Conservation (phyloP, 2,888 invertebrate species). For the Mimas tiliae region DNA sequence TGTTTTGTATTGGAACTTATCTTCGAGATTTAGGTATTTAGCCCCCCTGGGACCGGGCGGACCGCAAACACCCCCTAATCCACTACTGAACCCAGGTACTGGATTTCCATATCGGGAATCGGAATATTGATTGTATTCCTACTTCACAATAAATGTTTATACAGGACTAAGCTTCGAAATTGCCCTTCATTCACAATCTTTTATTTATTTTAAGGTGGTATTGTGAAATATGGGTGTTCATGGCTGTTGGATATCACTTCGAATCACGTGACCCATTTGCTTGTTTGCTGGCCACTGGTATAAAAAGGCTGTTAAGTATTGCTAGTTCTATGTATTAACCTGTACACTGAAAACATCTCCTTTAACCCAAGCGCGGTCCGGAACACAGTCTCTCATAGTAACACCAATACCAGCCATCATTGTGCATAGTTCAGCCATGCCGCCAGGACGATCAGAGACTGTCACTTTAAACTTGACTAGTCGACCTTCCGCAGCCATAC, state of each 20-base stretch:
- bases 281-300: too few relatives aligned
- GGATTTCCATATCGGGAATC: neutral
- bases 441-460: slow-evolving; percentile 93
- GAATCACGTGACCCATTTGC: too few relatives aligned
- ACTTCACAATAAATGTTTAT: neutral
- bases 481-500: slow-evolving; percentile 94
- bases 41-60: too few relatives aligned
- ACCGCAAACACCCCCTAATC: too few relatives aligned
- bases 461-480: slow-evolving; percentile 85
- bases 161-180: slow-evolving; percentile 10
- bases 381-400: slow-evolving; percentile 96
- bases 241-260: too few relatives aligned
- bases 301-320: neutral
- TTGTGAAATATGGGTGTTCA: too few relatives aligned
- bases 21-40: too few relatives aligned
- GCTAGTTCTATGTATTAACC: slow-evolving; percentile 43
- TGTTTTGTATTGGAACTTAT: too few relatives aligned
- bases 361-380: slow-evolving; percentile 97
- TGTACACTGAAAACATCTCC: slow-evolving; percentile 90
- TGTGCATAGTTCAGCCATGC: slow-evolving; percentile 92
- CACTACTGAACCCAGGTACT: neutral
- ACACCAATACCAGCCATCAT: slow-evolving; percentile 91
- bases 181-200: too few relatives aligned
- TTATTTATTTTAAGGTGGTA: too few relatives aligned
- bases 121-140: too few relatives aligned